Evolutionary conservation across 2,113 vertebrate species (phyloP), one percentile per base, ranked within the genome.

Genomic region (Mirounga angustirostris): DNA sequence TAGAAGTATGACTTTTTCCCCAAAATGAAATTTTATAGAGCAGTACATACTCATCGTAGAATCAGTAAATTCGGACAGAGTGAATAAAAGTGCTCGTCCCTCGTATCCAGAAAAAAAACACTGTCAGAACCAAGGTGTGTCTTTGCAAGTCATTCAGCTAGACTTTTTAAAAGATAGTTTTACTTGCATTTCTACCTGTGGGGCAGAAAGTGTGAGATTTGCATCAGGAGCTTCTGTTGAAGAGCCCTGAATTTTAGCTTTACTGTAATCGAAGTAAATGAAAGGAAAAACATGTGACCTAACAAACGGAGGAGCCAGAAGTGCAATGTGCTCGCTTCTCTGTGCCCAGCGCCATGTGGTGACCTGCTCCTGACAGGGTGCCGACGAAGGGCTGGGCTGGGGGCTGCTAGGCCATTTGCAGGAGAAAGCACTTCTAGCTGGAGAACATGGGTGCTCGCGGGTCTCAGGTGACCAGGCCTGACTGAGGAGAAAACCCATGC

Each of bases 361-460:
- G 0, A 1, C 28, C 11, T 13, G 36, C 40, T 71, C 3, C 5
- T 24, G 67, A 40, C 12, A 71, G 40, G 76, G 24, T 21, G 82
- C 58, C 18, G 8, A 21, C 0, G 73, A 13, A 0, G 19, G 30
- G n/a, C 52, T 7, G 63, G 26, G 14, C 24, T 6, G 36, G 65
- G 85, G 67, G 52, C n/a, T 19, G 74, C 59, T 14, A 67, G 69
- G 52, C 87, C 40, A 7, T 52, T 26, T 2, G 9, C 21, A 15
- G 89, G 65, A 69, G 67, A 24, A n/a, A 16, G 52, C 5, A 0
- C 36, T 46, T 4, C 13, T 1, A 7, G 43, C 11, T 5, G 83
- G 74, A 9, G 15, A n/a, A 0, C 6, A 0, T 0, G 15, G 58
- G 56, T 5, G 0, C 7, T 5, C 0, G 19, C 5, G 30, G 33